Base-by-base conservation (phyloP, 2,113 vertebrate species). In the Coturnix japonica region DNA sequence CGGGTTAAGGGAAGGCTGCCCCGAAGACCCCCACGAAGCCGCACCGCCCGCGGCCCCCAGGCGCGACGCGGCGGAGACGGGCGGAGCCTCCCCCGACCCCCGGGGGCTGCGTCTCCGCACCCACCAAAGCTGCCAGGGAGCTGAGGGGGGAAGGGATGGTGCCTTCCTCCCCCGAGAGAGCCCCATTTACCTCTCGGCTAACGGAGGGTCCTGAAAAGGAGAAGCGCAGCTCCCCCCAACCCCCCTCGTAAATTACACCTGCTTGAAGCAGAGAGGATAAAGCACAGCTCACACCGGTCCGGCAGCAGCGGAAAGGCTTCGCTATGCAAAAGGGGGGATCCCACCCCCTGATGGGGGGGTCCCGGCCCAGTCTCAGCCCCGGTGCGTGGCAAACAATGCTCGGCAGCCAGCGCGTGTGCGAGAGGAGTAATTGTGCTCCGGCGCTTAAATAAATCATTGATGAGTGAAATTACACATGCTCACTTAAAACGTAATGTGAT, bases 401-500 rank as follows among this genome's bases (percentile, higher is more conserved):
- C 83, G 91, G 70, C 90, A 87, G 93, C 93, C 93, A 73, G 76
- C 89, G 81, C 93, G 97, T 92, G 95, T 93, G 77, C 60, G 96
- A 97, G 95, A 89, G 95, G 37, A 97, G 96, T 96, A 97, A 97
- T 97, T 96, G 97, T 91, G 96, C 93, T 96, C 96, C 96, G 94
- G 96, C 96, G 96, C 95, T 98, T 97, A 98, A 97, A 98, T 98
- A 98, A 98, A 98, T 97, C 97, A 97, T 97, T 96, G 97, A 97
- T 97, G 98, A 97, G 96, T 97, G 97, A 98, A 98, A 98, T 98
- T 97, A 97, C 97, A 97, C 97, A 96, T 95, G 97, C 97, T 98
- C 98, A 97, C 96, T 98, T 98, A 97, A 97, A 97, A 97, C 90
- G 96, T 97, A 97, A 98, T 97, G 97, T 98, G 98, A 98, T 98